These are phyloP conservation scores for Cryptocephalus moraei DNA, from an alignment of 2,888 invertebrate species.

Conservation along the genomic window DNA sequence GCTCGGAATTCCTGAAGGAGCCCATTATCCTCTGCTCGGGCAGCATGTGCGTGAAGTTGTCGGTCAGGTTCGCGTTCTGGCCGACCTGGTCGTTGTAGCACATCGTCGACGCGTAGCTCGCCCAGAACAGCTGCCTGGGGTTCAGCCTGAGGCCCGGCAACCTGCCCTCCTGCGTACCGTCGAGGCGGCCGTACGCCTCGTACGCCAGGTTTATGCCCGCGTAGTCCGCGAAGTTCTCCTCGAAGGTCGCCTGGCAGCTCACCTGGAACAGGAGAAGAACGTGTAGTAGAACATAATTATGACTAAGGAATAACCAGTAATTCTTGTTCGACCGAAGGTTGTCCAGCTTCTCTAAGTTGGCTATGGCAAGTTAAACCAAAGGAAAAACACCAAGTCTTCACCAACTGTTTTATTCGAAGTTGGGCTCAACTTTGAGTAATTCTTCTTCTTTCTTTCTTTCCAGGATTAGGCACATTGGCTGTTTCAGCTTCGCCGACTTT, in stretches of 20 bases:
- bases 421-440: too few species aligned
- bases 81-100: slow-evolving; percentile 16
- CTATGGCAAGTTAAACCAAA: too few species aligned
- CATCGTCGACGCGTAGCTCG: slow-evolving; percentile 19
- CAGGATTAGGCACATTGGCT: too few species aligned
- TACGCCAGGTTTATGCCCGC: slow-evolving; percentile 83
- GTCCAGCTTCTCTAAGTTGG: too few species aligned
- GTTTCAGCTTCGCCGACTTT: too few species aligned
- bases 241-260: slow-evolving; percentile 69
- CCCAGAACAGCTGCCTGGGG: slow-evolving; percentile 46
- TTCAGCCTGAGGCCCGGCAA: slow-evolving; percentile 55
- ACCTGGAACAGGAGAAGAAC: slow-evolving; percentile 43
- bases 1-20: slow-evolving; percentile 18
- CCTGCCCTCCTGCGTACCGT: slow-evolving; percentile 46
- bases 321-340: too few species aligned
- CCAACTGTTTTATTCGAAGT: too few species aligned
- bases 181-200: slow-evolving; percentile 65
- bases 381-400: too few species aligned
- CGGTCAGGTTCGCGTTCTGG: slow-evolving; percentile 7
- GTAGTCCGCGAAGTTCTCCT: slow-evolving; percentile 87
- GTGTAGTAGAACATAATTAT: too few species aligned
- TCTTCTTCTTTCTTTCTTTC: too few species aligned
- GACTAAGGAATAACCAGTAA: too few species aligned
- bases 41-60: slow-evolving; percentile 11
- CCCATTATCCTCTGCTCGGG: slow-evolving; percentile 17